Evolutionary conservation across 2,888 invertebrate genomes (phyloP), one percentile per base, ranked within the genome.

Genomic region (Drosophila bunnanda): DNA sequence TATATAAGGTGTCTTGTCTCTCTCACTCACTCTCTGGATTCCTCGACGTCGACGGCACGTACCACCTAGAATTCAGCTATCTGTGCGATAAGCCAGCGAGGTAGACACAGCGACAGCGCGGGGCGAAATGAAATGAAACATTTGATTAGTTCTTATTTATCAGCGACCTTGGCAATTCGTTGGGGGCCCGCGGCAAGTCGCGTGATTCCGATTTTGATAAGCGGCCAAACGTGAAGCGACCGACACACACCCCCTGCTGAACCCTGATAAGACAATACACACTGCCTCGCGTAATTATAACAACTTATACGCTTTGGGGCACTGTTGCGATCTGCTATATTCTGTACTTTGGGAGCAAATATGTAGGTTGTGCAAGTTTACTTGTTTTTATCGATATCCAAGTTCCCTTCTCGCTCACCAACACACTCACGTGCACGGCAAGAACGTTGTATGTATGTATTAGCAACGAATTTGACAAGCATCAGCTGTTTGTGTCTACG

Each of bases 191-290:
- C 56, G 54, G 12, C 38, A 52, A 52, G 72, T 66, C 78, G 71
- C 76, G 83, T 80, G 77, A 70, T 65, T 58, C 75, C 80, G 88
- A 86, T 65, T 62, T 78, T 88, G 83, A 88, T 83, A 83, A 81
- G 76, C 67, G 56, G 70, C 71, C 76, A 83, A 84, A 88, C 86
- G 78, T 86, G 88, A 60, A 66, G 55, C 62, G 28, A 22, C 52
- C 52, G 78, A 76, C 83, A 83, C 88, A 79, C 88, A 79, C 85
- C 78, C 52, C 43, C 20, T 0, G 50, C 32, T 20, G 50, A 20
- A 15, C 9, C 1, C 50, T 54, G 74, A 72, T 72, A 72, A 74
- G 64, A 5, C 12, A 25, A 32, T 2, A 22, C 6, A 52, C 65
- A 57, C 46, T 65, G 50, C 17, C 36, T 36, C 10, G 30, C 34